These are phyloP conservation scores for Eptatretus atami DNA, from an alignment of 2,797 vertebrate species.

Conservation along the genomic window DNA sequence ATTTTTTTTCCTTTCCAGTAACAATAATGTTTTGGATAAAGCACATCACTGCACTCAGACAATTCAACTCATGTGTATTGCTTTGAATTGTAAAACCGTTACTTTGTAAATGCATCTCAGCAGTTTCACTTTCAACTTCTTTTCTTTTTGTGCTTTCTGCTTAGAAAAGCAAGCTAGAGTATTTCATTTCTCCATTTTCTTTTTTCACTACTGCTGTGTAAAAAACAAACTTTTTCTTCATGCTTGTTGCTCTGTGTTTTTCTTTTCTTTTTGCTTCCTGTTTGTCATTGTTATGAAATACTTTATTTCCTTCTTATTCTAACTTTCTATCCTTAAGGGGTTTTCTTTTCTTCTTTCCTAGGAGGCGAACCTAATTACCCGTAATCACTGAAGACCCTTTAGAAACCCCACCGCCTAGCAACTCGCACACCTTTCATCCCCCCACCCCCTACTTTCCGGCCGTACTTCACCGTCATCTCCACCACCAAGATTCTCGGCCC, in stretches of 20 bases:
- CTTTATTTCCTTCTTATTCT: slow-evolving; percentile 11
- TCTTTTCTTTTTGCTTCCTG: slow-evolving; percentile 9
- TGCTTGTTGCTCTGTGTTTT: neutral
- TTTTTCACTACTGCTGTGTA: too few species aligned
- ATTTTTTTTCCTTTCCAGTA: neutral
- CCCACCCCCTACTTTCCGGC: slow-evolving; percentile 52
- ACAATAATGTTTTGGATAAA: too few species aligned
- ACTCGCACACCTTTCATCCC: slow-evolving; percentile 55
- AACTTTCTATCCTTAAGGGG: neutral
- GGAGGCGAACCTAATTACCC: slow-evolving; percentile 92
- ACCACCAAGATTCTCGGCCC: slow-evolving; percentile 95
- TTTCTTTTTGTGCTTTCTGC: slow-evolving; percentile 14
- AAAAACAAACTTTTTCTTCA: too few species aligned
- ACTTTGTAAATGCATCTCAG: slow-evolving; percentile 5
- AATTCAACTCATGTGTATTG: neutral
- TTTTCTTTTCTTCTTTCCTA: slow-evolving; percentile 28
- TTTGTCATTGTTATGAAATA: slow-evolving; percentile 13
- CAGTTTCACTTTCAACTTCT: slow-evolving; percentile 6
- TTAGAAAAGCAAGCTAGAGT: too few species aligned
- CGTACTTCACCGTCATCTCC: slow-evolving; percentile 37
- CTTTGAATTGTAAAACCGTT: slow-evolving; percentile 1
- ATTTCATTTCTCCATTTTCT: too few species aligned
- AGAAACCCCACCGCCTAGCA: slow-evolving; percentile 58
- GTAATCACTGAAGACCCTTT: slow-evolving; percentile 90
- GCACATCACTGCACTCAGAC: neutral